Percentiles rank a stretch among this genome's conserved stretches.
Evolutionary conservation across 2,888 invertebrate species (phyloP).

Genomic region (Eupithecia centaureata): DNA sequence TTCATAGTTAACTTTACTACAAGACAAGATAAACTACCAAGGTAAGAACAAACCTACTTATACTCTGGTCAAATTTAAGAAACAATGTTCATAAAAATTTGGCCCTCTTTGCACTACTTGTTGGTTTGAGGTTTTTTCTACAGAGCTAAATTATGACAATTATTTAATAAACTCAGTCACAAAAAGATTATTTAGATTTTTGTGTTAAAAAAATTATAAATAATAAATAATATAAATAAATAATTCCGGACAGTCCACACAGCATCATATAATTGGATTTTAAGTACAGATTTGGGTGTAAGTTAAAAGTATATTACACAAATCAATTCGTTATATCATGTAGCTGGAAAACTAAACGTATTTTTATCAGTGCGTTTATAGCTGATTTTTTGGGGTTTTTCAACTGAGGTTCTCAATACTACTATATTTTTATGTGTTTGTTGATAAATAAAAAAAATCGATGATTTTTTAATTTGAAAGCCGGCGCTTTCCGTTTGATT

Average conservation of each 20-base stretch:
- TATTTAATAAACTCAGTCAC: background rate
- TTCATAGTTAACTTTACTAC: background rate
- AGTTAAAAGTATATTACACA: background rate
- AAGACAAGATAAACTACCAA: background rate
- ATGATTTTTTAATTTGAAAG: too few relatives aligned
- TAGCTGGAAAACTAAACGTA: background rate
- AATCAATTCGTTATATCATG: background rate
- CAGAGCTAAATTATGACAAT: background rate
- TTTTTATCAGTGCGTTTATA: background rate
- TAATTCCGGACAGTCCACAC: too few relatives aligned
- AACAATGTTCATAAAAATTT: background rate
- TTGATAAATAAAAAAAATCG: too few relatives aligned
- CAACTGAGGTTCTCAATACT: too few relatives aligned
- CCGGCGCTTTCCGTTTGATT: too few relatives aligned
- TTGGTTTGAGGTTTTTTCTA: background rate
- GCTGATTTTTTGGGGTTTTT: too few relatives aligned
- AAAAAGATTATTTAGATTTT: too few relatives aligned
- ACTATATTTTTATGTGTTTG: too few relatives aligned
- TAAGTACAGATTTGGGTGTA: too few relatives aligned
- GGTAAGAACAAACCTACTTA: constrained; percentile 16
- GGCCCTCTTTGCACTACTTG: background rate
- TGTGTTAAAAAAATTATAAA: too few relatives aligned
- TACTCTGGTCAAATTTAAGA: background rate
- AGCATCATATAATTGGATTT: too few relatives aligned
- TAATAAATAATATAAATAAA: too few relatives aligned